Evolutionary conservation across 2,113 vertebrate genomes (phyloP).

Genomic region (Percina caprodes): DNA sequence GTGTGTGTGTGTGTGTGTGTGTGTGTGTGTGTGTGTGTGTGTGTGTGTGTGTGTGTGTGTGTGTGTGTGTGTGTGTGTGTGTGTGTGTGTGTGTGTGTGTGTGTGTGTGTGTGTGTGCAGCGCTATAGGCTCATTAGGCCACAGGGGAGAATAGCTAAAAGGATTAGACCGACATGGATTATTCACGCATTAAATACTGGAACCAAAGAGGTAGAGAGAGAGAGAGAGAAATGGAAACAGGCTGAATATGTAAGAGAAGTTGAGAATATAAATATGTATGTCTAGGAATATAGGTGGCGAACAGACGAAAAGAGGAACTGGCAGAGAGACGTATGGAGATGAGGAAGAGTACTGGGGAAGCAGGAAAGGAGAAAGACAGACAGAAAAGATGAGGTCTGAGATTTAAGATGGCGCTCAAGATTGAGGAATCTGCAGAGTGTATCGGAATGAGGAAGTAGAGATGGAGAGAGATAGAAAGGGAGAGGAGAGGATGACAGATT

Average conservation of each 20-base stretch:
- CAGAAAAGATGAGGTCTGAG: conserved; percentile 48
- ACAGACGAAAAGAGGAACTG: conserved; percentile 24
- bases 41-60: conserved; percentile 11
- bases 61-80: conserved; percentile 3
- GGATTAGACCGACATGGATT: conserved; percentile 80
- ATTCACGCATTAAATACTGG: conserved; percentile 73
- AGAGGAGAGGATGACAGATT: conserved; percentile 43
- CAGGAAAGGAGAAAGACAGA: conserved; percentile 14
- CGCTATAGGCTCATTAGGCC: conserved; percentile 75
- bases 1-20: background rate
- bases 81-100: conserved; percentile 20
- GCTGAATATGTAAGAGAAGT: conserved; percentile 52
- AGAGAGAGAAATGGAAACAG: conserved; percentile 10
- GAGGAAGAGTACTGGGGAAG: conserved; percentile 5
- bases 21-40: conserved; percentile 11
- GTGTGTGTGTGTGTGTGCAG: background rate
- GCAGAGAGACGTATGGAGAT: background rate
- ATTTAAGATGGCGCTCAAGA: conserved; percentile 51
- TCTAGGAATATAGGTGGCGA: conserved; percentile 34
- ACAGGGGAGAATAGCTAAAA: conserved; percentile 77
- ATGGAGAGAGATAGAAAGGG: conserved; percentile 36
- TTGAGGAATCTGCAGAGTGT: conserved; percentile 53
- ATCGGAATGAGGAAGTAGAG: conserved; percentile 50
- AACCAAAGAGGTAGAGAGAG: conserved; percentile 49
- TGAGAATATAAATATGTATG: conserved; percentile 59